Conservation (phyloP, 2,888 invertebrate genomes). For the Holacanthella duospinosa region DNA sequence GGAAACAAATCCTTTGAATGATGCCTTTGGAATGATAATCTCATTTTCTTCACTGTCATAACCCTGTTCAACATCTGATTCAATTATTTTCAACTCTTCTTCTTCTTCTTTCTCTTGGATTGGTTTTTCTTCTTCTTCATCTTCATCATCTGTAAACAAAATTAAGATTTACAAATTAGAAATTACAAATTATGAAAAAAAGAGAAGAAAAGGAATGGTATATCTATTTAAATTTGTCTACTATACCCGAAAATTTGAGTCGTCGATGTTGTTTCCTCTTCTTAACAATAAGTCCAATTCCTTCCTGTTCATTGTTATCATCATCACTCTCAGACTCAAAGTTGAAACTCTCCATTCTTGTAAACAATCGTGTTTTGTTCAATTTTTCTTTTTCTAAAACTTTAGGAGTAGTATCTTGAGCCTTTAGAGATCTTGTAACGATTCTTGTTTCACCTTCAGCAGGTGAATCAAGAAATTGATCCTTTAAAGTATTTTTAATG, state of each 20-base stretch:
- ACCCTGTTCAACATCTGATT: conserved; percentile 35
- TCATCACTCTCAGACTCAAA: conserved; percentile 24
- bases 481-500: too few relatives aligned
- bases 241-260: neutral
- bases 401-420: neutral
- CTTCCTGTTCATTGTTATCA: conserved; percentile 13
- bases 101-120: conserved; percentile 39
- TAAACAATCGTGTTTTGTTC: too few relatives aligned
- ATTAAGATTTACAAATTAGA: neutral
- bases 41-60: conserved; percentile 38
- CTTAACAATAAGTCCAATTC: neutral
- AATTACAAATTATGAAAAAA: neutral
- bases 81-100: conserved; percentile 36
- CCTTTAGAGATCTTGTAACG: too few relatives aligned
- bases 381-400: too few relatives aligned
- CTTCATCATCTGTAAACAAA: conserved; percentile 23
- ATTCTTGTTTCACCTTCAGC: too few relatives aligned
- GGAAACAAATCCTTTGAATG: conserved; percentile 15
- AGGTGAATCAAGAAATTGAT: too few relatives aligned
- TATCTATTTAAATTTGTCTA: neutral
- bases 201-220: too few relatives aligned
- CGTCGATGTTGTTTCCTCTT: neutral
- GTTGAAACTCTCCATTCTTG: too few relatives aligned
- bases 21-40: conserved; percentile 25
- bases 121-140: conserved; percentile 17